A percentile compares a stretch with the other conserved stretches of the same genome.
Evolutionary conservation across 2,113 vertebrate genomes (phyloP).

Genomic region (Siniperca knerii): DNA sequence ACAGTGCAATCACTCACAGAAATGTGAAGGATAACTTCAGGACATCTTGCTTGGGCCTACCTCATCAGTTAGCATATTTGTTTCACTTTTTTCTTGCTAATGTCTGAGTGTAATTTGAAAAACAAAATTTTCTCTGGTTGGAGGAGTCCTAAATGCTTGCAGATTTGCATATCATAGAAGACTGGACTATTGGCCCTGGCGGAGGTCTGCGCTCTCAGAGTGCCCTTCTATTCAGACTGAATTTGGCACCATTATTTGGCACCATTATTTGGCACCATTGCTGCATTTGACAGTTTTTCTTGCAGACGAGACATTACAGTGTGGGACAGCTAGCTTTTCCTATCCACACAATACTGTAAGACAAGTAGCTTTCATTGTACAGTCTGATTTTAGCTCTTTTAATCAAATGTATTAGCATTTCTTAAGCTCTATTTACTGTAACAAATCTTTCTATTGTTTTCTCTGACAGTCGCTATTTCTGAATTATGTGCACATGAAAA

Average conservation of each 20-base stretch:
- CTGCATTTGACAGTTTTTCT: not conserved
- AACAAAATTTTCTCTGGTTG: too few relatives aligned
- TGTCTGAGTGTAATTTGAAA: too few relatives aligned
- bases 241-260: not conserved
- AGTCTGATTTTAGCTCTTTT: slow-evolving; percentile 5
- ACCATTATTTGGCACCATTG: not conserved
- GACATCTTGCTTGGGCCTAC: too few relatives aligned
- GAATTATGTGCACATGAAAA: slow-evolving; percentile 17
- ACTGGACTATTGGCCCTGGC: too few relatives aligned
- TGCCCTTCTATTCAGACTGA: not conserved
- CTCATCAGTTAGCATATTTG: too few relatives aligned
- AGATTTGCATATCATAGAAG: too few relatives aligned
- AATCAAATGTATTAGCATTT: not conserved
- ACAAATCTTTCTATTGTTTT: slow-evolving; percentile 4
- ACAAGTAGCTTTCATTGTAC: not conserved
- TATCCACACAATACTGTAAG: not conserved
- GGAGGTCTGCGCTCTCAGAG: too few relatives aligned
- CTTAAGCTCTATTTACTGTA: slow-evolving; percentile 21
- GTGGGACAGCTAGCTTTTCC: not conserved
- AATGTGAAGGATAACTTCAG: too few relatives aligned
- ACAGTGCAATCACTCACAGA: too few relatives aligned
- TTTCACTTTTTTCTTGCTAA: too few relatives aligned
- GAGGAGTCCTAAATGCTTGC: too few relatives aligned
- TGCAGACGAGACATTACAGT: not conserved
- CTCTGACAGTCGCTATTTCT: slow-evolving; percentile 7